Percentiles rank a stretch among this genome's conserved stretches.
Evolutionary conservation across 2,797 vertebrate species (phyloP).

Genomic region (Gymnoscopelus microlampas): DNA sequence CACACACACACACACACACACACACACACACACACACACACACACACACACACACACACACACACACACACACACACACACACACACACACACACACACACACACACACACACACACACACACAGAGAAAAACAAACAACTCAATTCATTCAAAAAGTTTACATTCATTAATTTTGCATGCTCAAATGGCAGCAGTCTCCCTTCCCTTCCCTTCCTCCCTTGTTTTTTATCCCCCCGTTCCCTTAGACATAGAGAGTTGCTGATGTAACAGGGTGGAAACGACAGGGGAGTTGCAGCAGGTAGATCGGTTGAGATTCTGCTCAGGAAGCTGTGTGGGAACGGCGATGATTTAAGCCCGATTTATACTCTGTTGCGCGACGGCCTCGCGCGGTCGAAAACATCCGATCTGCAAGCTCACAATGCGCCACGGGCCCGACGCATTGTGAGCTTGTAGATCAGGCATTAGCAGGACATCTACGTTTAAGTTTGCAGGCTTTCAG

Average conservation of each 20-base stretch:
- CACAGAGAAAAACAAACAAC: conserved; percentile 28
- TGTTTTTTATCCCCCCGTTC: conserved; percentile 26
- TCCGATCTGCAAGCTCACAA: too few species aligned
- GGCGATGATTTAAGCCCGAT: not conserved
- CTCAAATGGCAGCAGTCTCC: conserved; percentile 48
- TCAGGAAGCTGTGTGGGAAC: conserved; percentile 44
- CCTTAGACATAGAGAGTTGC: conserved; percentile 39
- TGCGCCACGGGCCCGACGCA: too few species aligned
- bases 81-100: conserved; percentile 10
- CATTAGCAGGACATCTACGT: too few species aligned
- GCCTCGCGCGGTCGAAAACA: too few species aligned
- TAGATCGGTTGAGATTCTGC: conserved; percentile 51
- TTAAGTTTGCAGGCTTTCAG: conserved; percentile 9
- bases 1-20: not conserved
- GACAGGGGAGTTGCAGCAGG: conserved; percentile 55
- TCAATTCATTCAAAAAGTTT: conserved; percentile 50
- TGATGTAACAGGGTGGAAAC: conserved; percentile 71
- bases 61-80: too few species aligned
- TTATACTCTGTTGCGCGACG: too few species aligned
- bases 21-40: not conserved
- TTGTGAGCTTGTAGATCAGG: too few species aligned
- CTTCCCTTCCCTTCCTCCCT: conserved; percentile 36
- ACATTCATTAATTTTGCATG: conserved; percentile 61
- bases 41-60: not conserved
- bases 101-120: conserved; percentile 14